phyloP scores from a whole-genome alignment of 2,888 invertebrate genomes.

The Hypena proboscidalis region DNA sequence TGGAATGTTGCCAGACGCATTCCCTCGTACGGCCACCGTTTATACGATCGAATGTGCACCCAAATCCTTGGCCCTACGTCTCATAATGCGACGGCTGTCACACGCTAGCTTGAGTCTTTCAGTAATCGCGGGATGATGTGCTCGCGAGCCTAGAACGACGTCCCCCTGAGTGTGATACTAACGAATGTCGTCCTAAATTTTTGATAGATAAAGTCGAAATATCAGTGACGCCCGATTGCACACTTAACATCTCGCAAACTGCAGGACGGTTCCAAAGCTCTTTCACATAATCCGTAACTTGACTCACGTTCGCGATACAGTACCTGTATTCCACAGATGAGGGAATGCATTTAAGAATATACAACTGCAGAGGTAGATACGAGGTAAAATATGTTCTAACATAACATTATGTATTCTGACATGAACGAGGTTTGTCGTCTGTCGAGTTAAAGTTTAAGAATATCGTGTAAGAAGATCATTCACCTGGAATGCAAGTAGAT shows the following conservation, averaged over 20 bases:
- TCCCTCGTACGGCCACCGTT: conserved; percentile 51
- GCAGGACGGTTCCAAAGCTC: conserved; percentile 63
- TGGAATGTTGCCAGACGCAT: conserved; percentile 77
- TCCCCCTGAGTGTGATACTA: conserved; percentile 74
- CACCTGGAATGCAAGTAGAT: conserved; percentile 72
- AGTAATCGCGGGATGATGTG: conserved; percentile 50
- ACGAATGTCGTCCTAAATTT: conserved; percentile 82
- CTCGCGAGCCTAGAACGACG: conserved; percentile 76
- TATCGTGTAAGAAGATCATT: conserved; percentile 60
- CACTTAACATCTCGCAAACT: conserved; percentile 63
- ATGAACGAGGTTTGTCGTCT: conserved; percentile 26
- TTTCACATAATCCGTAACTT: conserved; percentile 72
- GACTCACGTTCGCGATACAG: conserved; percentile 59
- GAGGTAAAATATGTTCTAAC: conserved; percentile 1
- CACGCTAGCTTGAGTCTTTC: conserved; percentile 52
- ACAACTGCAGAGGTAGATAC: conserved; percentile 10
- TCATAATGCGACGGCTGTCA: conserved; percentile 60
- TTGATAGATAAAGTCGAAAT: conserved; percentile 79
- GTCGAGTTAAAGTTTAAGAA: conserved; percentile 45
- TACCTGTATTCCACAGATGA: conserved; percentile 41
- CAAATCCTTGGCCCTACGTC: conserved; percentile 62
- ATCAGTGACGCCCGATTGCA: conserved; percentile 60
- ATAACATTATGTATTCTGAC: conserved; percentile 22
- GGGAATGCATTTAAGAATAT: conserved; percentile 36
- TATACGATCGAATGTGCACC: conserved; percentile 69